Conservation (phyloP, 2,797 vertebrate species). For the Stomatorhinus walkeri region DNA sequence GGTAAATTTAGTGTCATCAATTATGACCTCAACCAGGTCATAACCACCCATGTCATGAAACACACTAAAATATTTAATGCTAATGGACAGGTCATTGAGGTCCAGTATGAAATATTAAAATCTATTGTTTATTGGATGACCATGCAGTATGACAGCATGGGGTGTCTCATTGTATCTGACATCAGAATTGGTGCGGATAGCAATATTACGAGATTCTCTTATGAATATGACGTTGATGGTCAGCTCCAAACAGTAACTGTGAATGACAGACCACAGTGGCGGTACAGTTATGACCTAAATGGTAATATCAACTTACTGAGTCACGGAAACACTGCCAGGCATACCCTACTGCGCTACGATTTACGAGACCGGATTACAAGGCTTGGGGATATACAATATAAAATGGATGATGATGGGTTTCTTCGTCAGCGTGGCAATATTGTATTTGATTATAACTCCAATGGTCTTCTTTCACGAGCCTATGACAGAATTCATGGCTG, state of each 20-base stretch:
- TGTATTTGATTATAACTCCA: slow-evolving; percentile 89
- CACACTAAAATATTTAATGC: slow-evolving; percentile 96
- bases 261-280: slow-evolving; percentile 93
- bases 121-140: slow-evolving; percentile 99
- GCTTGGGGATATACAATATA: slow-evolving; percentile 90
- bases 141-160: slow-evolving; percentile 89
- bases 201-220: slow-evolving; percentile 90
- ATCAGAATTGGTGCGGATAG: slow-evolving; percentile 89
- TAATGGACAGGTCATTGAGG: slow-evolving; percentile 92
- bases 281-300: slow-evolving; percentile 96
- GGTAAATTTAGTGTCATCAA: slow-evolving; percentile 80
- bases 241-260: slow-evolving; percentile 90
- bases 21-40: slow-evolving; percentile 75
- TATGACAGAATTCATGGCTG: slow-evolving; percentile 75
- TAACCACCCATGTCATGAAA: slow-evolving; percentile 93
- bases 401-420: slow-evolving; percentile 91
- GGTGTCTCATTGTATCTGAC: slow-evolving; percentile 84
- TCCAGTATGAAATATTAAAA: slow-evolving; percentile 97
- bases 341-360: slow-evolving; percentile 93
- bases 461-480: slow-evolving; percentile 80
- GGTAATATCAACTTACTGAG: slow-evolving; percentile 96
- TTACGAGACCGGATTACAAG: slow-evolving; percentile 92
- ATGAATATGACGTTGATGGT: slow-evolving; percentile 90
- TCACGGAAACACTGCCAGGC: slow-evolving; percentile 83
- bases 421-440: slow-evolving; percentile 84